Base-by-base conservation (phyloP, 2,113 vertebrate genomes). In the Sula dactylatra region DNA sequence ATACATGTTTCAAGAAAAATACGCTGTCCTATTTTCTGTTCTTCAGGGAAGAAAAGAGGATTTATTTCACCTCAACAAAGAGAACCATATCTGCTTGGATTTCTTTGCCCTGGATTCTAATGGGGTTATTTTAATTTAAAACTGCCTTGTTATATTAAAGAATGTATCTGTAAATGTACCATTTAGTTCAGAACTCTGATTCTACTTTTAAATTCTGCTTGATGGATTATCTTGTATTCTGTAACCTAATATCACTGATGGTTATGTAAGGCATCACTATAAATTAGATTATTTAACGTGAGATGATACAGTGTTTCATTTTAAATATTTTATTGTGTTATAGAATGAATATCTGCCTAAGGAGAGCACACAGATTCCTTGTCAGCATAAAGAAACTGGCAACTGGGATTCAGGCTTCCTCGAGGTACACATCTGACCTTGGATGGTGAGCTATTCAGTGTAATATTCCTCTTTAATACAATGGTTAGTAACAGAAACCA, bases 281-380 rank as follows among this genome's bases (percentile, higher is more conserved):
- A 95, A 98, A 98, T 97, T 84, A 94, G 82, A 97, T 95, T 97
- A 97, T 90, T 94, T 94, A 80, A 47, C 52, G 32, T 94, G 89
- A 94, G 81, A 91, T 76, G 87, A 93, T 90, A 90, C 34, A 77
- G 77, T 58, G 80, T 58, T 93, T 92, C 71, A 82, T 54, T 92
- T 88, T n/a, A 95, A 97, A 59, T 85, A 83, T 92, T 97, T 95
- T 89, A 96, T 67, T 91, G 50, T 70, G 83, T 94, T 86, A 86
- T 11, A 62, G 89, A 77, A 80, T 55, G 76, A 84, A 64, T 84
- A 89, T 82, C 49, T 81, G 80, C 34, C 19, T 55, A 89, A 88
- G 82, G 19, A 76, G 38, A 86, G 31, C 62, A 29, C 19, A 29
- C 7, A 52, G 71, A 64, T 79, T 76, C 67, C 64, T 79, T 56